Base-by-base conservation (phyloP, 2,797 vertebrate species). In the Sardinella longiceps region DNA sequence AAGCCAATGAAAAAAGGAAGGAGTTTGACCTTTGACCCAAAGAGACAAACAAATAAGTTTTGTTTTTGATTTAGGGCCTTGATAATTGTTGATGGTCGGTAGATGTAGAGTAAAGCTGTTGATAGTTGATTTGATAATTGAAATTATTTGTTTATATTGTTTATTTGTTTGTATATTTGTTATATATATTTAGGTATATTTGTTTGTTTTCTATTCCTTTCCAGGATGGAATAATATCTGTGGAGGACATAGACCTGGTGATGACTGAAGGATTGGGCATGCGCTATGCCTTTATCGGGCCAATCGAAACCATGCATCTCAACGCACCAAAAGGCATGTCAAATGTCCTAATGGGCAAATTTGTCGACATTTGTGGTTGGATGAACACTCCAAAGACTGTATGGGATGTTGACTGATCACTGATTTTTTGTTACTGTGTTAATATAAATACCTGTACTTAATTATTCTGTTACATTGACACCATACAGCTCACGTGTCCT, bases 281-380 rank as follows among this genome's bases (percentile, higher is more conserved):
- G 97, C 95, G 98, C 51, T 99, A 99, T 0, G 97, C 98, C 1
- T 98, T 99, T 91, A 96, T 98, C 0, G 98, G 98, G 89, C 98
- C 98, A 83, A 95, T 99, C 94, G 98, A 99, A 94, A 99, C 98
- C 0, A 98, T 99, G 93, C 98, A 99, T 89, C 97, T 99, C 84
- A 99, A 99, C 63, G 98, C 98, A 33, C 97, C 95, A 50, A 90
- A 97, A 96, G 98, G 98, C 98, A 92, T 86, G 85, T 86, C 37
- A 82, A 15, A 50, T 3, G 46, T 80, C 74, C 53, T 81, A 80
- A 12, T 39, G 23, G 33, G 80, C 50, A 20, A 50, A 56, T 45
- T 25, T 50, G 28, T 43, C 10, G 86, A 37, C 63, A 70, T 5
- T 37, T 66, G 18, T 74, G 14, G 30, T 5, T 63, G 23, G n/a